These are phyloP conservation scores for Marronus borbonicus DNA, from an alignment of 2,888 invertebrate species.

Conservation along the genomic window DNA sequence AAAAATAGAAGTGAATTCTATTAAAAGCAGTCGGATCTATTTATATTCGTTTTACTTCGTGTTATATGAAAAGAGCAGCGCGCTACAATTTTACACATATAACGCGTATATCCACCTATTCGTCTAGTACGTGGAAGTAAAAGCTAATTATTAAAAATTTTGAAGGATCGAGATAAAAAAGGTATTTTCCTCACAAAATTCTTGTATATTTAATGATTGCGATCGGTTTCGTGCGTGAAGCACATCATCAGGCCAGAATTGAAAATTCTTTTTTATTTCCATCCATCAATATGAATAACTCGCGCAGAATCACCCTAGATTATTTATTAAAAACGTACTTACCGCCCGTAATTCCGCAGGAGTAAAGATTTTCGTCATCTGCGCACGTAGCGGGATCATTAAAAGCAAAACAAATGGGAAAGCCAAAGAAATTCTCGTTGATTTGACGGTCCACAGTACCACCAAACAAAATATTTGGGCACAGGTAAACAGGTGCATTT, in stretches of 20 bases:
- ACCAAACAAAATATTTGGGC: slow-evolving; percentile 87
- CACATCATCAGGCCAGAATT: too few species aligned
- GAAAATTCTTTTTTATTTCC: too few species aligned
- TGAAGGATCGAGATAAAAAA: too few species aligned
- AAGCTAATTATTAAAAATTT: neutral
- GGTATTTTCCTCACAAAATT: neutral
- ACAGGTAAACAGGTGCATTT: slow-evolving; percentile 93
- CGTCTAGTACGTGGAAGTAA: neutral
- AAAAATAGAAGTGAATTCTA: slow-evolving; percentile 9
- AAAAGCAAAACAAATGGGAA: slow-evolving; percentile 95
- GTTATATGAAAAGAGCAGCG: neutral
- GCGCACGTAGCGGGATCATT: slow-evolving; percentile 89
- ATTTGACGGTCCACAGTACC: slow-evolving; percentile 90
- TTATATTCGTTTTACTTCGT: neutral
- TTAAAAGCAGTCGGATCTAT: slow-evolving; percentile 16
- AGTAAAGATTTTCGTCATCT: slow-evolving; percentile 83
- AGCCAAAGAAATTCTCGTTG: slow-evolving; percentile 89
- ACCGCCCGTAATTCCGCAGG: slow-evolving; percentile 89
- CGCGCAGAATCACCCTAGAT: neutral
- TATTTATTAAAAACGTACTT: slow-evolving; percentile 66
- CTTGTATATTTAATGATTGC: too few species aligned
- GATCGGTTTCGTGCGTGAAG: too few species aligned
- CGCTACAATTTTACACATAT: neutral
- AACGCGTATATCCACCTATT: neutral
- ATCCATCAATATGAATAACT: too few species aligned